Conservation (phyloP, 2,797 vertebrate genomes). For the Argentina silus region DNA sequence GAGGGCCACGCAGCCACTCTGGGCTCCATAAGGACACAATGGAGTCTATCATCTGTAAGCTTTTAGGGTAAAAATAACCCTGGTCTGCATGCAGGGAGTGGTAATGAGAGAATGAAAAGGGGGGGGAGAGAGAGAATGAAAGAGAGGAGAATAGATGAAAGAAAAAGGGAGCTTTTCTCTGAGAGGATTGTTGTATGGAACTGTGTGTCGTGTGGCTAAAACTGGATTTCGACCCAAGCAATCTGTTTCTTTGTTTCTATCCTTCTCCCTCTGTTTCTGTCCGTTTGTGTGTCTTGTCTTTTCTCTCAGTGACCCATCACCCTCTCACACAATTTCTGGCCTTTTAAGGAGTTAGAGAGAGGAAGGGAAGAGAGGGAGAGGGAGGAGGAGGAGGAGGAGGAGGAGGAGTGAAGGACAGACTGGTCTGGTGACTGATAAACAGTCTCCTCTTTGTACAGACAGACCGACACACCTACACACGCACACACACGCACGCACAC, state of each 20-base stretch:
- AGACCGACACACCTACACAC: conserved; percentile 36
- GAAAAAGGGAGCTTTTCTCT: conserved; percentile 33
- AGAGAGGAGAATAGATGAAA: conserved; percentile 17
- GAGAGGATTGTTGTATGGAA: conserved; percentile 21
- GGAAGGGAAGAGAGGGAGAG: conserved; percentile 22
- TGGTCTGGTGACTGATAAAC: conserved; percentile 72
- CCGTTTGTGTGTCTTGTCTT: neutral
- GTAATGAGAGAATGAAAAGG: conserved; percentile 59
- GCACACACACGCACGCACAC: conserved; percentile 20
- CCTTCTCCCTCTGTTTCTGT: conserved; percentile 26
- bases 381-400: conserved; percentile 43
- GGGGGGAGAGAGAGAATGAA: conserved; percentile 33
- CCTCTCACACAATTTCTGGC: conserved; percentile 57
- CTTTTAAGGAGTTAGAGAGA: conserved; percentile 74
- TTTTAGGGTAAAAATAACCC: conserved; percentile 79
- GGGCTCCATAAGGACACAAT: conserved; percentile 50
- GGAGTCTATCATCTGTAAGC: conserved; percentile 70
- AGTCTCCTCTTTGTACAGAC: conserved; percentile 73
- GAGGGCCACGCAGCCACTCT: conserved; percentile 74
- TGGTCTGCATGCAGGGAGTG: conserved; percentile 53
- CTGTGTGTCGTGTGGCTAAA: neutral
- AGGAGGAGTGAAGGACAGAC: conserved; percentile 15
- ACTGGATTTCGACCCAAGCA: neutral
- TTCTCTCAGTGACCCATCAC: conserved; percentile 43
- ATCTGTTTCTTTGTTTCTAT: conserved; percentile 11